Evolutionary conservation across 2,797 vertebrate genomes (phyloP).

Genomic region (Ibycter americanus): DNA sequence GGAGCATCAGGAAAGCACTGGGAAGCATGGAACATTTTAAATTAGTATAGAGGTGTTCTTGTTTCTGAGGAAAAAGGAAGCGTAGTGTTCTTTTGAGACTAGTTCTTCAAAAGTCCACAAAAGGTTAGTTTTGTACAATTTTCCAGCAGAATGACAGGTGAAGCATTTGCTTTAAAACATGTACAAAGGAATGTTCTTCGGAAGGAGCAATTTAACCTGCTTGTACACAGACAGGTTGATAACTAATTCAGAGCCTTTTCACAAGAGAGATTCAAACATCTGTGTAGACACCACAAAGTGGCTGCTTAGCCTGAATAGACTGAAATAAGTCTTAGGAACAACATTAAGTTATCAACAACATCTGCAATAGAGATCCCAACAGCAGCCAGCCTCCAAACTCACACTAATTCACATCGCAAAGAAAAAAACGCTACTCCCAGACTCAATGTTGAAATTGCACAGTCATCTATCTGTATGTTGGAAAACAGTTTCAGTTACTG

Average conservation of each 20-base stretch:
- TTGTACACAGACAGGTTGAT: background rate
- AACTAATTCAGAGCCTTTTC: background rate
- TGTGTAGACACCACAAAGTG: background rate
- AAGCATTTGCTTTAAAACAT: background rate
- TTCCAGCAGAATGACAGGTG: background rate
- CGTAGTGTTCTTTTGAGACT: background rate
- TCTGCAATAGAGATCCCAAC: background rate
- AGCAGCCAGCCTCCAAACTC: background rate
- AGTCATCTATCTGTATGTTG: background rate
- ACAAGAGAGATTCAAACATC: background rate
- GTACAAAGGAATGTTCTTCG: background rate
- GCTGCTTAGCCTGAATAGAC: background rate
- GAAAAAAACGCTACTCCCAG: background rate
- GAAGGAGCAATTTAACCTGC: background rate
- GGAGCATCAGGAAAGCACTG: background rate
- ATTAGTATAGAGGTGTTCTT: background rate
- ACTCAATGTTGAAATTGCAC: background rate
- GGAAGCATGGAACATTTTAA: background rate
- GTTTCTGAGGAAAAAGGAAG: background rate
- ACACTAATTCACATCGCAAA: fast-evolving
- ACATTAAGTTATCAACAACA: background rate
- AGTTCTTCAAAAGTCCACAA: background rate
- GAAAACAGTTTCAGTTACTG: background rate
- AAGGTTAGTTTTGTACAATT: background rate
- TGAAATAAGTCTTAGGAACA: background rate